phyloP scores from a whole-genome alignment of 2,888 invertebrate genomes.

The Serrognathus titanus region DNA sequence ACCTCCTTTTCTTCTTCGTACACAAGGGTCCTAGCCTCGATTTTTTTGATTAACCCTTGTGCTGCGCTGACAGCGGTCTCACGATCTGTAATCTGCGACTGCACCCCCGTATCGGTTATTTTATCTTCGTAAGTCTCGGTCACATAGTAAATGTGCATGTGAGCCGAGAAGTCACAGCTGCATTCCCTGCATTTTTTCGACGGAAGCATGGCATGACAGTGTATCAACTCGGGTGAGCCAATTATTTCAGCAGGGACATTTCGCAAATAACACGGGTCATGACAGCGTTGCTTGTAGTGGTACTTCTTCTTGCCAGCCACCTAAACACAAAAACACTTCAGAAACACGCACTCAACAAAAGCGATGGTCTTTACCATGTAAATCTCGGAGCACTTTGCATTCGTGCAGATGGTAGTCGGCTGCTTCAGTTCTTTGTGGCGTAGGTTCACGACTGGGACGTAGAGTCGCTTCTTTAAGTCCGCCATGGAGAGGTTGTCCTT shows the following conservation, averaged over 20 bases:
- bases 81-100: slow-evolving; percentile 26
- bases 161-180: slow-evolving; percentile 35
- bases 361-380: slow-evolving; percentile 18
- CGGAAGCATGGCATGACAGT: slow-evolving; percentile 36
- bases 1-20: slow-evolving; percentile 33
- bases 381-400: slow-evolving; percentile 25
- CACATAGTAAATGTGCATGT: slow-evolving; percentile 44
- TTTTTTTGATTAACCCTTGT: slow-evolving; percentile 27
- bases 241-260: slow-evolving; percentile 39
- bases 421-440: slow-evolving; percentile 13
- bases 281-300: slow-evolving; percentile 40
- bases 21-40: slow-evolving; percentile 16
- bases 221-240: slow-evolving; percentile 35
- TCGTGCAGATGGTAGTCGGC: slow-evolving; percentile 26
- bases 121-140: slow-evolving; percentile 33
- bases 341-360: no score
- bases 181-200: slow-evolving; percentile 33
- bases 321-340: slow-evolving; percentile 19
- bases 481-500: slow-evolving; percentile 17
- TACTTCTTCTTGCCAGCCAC: slow-evolving; percentile 33
- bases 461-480: slow-evolving; percentile 17
- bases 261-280: slow-evolving; percentile 40
- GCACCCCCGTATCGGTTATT: slow-evolving; percentile 32
- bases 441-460: slow-evolving; percentile 23
- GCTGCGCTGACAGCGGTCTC: slow-evolving; percentile 23